A percentile compares a stretch with the other conserved stretches of the same genome.
phyloP scores from a whole-genome alignment of 2,888 invertebrate species.

The Sminthurinus aureus region DNA sequence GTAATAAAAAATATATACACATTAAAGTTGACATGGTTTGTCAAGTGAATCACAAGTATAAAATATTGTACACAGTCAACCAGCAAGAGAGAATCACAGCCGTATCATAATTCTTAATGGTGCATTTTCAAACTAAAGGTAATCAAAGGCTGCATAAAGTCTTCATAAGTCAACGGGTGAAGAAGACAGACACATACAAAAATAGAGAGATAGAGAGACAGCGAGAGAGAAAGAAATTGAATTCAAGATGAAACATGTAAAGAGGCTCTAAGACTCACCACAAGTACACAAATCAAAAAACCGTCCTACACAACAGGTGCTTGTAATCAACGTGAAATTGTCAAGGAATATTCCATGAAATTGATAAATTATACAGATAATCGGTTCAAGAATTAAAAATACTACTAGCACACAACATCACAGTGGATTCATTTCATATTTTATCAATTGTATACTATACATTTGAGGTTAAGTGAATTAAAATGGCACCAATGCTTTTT shows the following conservation, averaged over 20 bases:
- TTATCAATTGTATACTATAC: too few relatives aligned
- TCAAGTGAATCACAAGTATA: background rate
- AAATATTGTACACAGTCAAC: slow-evolving; percentile 1
- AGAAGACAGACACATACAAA: background rate
- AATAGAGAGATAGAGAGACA: background rate
- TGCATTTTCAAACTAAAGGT: slow-evolving; percentile 1
- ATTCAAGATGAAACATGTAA: too few relatives aligned
- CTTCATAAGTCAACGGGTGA: background rate
- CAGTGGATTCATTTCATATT: too few relatives aligned
- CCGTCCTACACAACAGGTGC: too few relatives aligned
- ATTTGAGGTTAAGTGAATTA: too few relatives aligned
- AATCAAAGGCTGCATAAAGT: background rate
- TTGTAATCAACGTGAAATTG: too few relatives aligned
- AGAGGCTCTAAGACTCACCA: background rate
- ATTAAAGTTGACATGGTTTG: background rate
- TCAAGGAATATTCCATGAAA: too few relatives aligned
- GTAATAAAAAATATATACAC: background rate
- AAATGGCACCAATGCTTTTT: too few relatives aligned
- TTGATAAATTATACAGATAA: too few relatives aligned
- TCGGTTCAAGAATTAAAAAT: too few relatives aligned
- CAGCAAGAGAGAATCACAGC: slow-evolving; percentile 3
- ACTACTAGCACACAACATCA: too few relatives aligned
- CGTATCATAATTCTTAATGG: background rate
- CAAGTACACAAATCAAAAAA: background rate
- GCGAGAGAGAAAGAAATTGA: background rate